Base-by-base conservation (phyloP, 2,797 vertebrate genomes). In the Hirundo rustica region DNA sequence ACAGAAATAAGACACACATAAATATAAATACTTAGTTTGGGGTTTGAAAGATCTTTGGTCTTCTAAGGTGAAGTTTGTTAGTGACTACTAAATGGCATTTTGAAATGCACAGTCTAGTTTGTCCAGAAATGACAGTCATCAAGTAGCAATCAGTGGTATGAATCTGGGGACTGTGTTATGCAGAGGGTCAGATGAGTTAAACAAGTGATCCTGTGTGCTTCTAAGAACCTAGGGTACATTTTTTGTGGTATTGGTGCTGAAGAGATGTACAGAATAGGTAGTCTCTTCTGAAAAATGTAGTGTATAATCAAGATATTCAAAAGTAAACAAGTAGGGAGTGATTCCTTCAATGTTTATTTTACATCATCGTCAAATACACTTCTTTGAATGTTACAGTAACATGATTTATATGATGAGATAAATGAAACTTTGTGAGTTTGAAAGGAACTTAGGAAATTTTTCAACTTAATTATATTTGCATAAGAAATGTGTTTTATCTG, bases 341-440 rank as follows among this genome's bases (percentile, higher is more conserved):
- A 82, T 79, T 90, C 44, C 80, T 79, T 55, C 32, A 27, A 22
- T 77, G 64, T 76, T 91, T 89, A 64, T 93, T 92, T 95, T 88
- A 55, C 36, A 22, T 79, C 14, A 45, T 79, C 91, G 89, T 85
- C 47, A 82, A 85, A 73, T 48, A 36, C n/a, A 38, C 51, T 67
- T 34, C 20, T 70, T 53, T 64, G 29, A 38, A 16, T 78, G 15
- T 40, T 74, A 84, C 73, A 83, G 42, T 77, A 75, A 57, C 1
- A 2, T 62, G 44, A 89, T 91, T 93, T 84, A 62, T 81, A 58
- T 61, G 36, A 73, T 54, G 40, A 78, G 38, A n/a, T 57, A 95
- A 67, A 27, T 66, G 64, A 82, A 82, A 53, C 64, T 87, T 79
- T 70, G 29, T 89, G 78, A 77, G 32, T 17, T 78, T 3, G 4